Evolutionary conservation across 2,797 vertebrate species (phyloP), one percentile per base, ranked within the genome.

Genomic region (Uromys caudimaculatus): DNA sequence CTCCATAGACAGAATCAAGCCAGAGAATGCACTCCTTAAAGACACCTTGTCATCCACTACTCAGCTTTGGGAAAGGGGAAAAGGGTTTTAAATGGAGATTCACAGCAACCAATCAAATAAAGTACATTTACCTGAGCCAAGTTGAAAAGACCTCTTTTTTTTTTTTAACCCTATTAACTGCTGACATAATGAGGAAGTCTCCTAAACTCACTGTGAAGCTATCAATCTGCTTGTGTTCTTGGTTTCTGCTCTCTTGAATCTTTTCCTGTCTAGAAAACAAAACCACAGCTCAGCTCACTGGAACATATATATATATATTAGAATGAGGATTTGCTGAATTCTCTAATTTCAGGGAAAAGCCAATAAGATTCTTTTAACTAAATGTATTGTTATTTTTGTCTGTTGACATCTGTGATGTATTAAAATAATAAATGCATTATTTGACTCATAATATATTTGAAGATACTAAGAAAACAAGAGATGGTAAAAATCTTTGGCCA

Each of bases 391-490:
- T 73, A 38, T 87, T 73, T 79, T 67, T 76, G 4, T 38, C 58
- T 56, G 76, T 89, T 58, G 69, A 83, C 24, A 67, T 52, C 38
- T 56, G 11, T 73, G 14, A 67, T 75, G 23, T 89, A 69, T 88
- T 19, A 89, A 95, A 93, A 95, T 47, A 97, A 64, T 58, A 82
- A 92, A 71, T 44, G 54, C 1, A 27, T 76, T 81, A 62, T 71
- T 84, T 50, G 21, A 94, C 87, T 23, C 24, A 77, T n/a, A 24
- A 2, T 38, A 27, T 77, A 44, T 52, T 91, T 95, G 71, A 86
- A 52, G 38, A 78, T 24, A 44, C 60, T 78, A 89, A 86, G 24
- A 96, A 94, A 89, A 56, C 58, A 10, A 60, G 24, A 76, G n/a
- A 44, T 83, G 56, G 4, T 67, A 35, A 85, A 81, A 93, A 86